Evolutionary conservation across 2,113 vertebrate genomes (phyloP), one percentile per base, ranked within the genome.

Genomic region (Calidris pugnax): DNA sequence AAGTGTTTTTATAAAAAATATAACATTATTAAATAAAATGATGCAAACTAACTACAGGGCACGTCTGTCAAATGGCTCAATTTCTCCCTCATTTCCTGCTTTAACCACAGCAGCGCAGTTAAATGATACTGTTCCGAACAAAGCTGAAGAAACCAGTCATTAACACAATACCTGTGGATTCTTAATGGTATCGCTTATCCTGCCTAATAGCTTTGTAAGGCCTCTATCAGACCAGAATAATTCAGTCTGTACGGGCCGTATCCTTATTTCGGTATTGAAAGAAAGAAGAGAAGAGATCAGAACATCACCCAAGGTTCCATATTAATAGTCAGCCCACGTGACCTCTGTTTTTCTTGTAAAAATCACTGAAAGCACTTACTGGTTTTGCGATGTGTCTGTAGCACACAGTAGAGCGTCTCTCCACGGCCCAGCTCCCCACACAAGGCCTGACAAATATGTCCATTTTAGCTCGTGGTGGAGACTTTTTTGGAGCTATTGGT

Each of bases 321-420:
- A 33, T 20, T 28, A 50, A 23, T 5, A 50, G 56, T 5, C 57
- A 21, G 41, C 59, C 59, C 37, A 7, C 10, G 22, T 18, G 27
- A 51, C 41, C 39, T 24, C 20, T 14, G 6, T 30, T 51, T 5
- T 57, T 16, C 10, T 20, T 67, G 19, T 26, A 55, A 39, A 39
- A 53, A n/a, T 26, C 9, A 7, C 79, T 20, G 16, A 33, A 28
- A 62, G 39, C n/a, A 4, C 56, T 33, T 20, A 3, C 56, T 33
- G 12, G 12, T 14, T 30, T 14, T 11, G 24, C 4, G 43, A 24
- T 12, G 2, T 3, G 48, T 4, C 76, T 6, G 67, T 3, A 13
- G 35, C 0, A 5, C 62, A 8, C 20, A 3, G 4, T 0, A 16
- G 32, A n/a, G 67, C 2, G 16, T 35, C 43, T 26, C 13, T n/a